A percentile compares a stretch with the other conserved stretches of the same genome.
These are phyloP conservation scores for Ceyx erithaca DNA, from an alignment of 2,797 vertebrate genomes.

Conservation along the genomic window DNA sequence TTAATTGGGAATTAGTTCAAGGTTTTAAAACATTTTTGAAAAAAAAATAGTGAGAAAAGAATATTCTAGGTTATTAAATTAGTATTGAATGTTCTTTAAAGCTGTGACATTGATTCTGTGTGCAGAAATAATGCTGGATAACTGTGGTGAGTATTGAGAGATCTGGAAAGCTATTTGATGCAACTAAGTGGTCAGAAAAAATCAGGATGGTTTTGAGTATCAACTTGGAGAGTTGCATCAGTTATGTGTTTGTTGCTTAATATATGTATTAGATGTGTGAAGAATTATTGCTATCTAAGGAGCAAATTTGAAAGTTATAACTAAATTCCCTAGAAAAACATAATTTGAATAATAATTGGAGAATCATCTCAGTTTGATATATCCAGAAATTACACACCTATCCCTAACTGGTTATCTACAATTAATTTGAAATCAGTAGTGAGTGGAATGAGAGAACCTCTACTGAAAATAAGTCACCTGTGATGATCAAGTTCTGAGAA, in stretches of 20 bases:
- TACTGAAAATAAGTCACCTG: neutral
- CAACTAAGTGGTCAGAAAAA: neutral
- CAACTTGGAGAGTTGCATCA: neutral
- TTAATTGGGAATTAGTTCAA: neutral
- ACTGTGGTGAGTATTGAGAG: neutral
- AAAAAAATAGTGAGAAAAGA: neutral
- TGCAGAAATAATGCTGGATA: neutral
- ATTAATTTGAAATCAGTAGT: neutral
- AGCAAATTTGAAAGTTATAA: neutral
- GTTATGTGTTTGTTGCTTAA: neutral
- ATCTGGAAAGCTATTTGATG: neutral
- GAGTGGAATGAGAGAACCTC: neutral
- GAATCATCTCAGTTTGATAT: neutral
- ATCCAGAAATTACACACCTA: neutral
- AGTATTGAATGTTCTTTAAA: neutral
- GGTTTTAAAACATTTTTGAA: neutral
- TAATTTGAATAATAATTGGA: neutral
- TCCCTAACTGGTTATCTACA: neutral
- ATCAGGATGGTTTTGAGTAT: neutral
- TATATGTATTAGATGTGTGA: neutral
- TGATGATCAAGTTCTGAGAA: neutral
- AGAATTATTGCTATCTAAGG: neutral
- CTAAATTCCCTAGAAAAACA: neutral
- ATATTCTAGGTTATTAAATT: neutral
- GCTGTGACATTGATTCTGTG: neutral